Percentiles rank a stretch among this genome's conserved stretches.
Evolutionary conservation across 2,888 invertebrate genomes (phyloP).

Genomic region (Chrysina gloriosa): DNA sequence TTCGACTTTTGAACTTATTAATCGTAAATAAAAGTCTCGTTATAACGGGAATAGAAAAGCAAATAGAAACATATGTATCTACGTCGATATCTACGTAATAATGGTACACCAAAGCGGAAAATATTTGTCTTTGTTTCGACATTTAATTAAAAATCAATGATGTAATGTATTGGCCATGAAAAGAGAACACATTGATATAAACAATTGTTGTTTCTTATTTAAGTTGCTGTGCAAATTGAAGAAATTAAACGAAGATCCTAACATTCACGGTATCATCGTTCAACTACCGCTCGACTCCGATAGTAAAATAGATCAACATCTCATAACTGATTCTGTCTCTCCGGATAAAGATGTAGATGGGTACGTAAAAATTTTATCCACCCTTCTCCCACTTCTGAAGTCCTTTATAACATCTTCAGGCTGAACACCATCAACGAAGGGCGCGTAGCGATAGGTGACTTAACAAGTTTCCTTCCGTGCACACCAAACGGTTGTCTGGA

Average conservation of each 20-base stretch:
- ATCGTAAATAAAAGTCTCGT: too few species aligned
- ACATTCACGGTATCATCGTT: slow-evolving; percentile 94
- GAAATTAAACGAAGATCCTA: slow-evolving; percentile 83
- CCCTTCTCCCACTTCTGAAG: background rate
- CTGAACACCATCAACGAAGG: slow-evolving; percentile 95
- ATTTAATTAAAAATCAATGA: too few species aligned
- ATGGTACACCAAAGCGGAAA: too few species aligned
- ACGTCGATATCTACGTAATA: too few species aligned
- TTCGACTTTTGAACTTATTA: too few species aligned
- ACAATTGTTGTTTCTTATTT: slow-evolving; percentile 52
- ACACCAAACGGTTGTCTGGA: slow-evolving; percentile 97
- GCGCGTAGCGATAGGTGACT: slow-evolving; percentile 88
- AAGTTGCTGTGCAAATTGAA: slow-evolving; percentile 78
- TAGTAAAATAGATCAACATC: slow-evolving; percentile 85
- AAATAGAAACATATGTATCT: too few species aligned
- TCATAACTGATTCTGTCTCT: slow-evolving; percentile 87
- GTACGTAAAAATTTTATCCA: slow-evolving; percentile 66
- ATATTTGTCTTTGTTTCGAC: too few species aligned
- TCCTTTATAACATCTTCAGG: slow-evolving; percentile 60
- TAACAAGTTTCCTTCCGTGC: slow-evolving; percentile 92
- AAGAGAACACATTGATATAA: too few species aligned
- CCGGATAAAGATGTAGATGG: slow-evolving; percentile 97
- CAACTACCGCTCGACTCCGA: slow-evolving; percentile 94
- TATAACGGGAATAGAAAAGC: too few species aligned
- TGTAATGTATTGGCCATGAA: too few species aligned